Evolutionary conservation across 2,797 vertebrate genomes (phyloP).

Genomic region (Ceyx erithaca): DNA sequence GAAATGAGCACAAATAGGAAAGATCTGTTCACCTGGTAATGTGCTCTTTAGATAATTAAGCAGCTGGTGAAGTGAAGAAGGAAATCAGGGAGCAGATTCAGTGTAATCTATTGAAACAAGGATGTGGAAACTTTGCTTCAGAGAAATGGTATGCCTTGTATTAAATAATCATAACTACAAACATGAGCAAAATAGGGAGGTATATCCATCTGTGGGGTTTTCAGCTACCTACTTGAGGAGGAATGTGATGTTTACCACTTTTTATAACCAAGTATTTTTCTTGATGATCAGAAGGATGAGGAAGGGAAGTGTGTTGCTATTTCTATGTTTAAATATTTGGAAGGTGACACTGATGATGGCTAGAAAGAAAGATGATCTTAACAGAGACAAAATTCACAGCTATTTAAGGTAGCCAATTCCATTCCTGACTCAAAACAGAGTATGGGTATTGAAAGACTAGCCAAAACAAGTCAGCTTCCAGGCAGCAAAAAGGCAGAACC

Average conservation of each 20-base stretch:
- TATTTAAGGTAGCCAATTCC: not conserved
- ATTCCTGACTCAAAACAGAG: not conserved
- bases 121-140: constrained; percentile 3
- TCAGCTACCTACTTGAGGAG: not conserved
- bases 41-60: not conserved
- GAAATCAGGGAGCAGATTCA: not conserved
- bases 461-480: not conserved
- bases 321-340: constrained; percentile 57
- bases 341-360: not conserved
- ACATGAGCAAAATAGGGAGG: not conserved
- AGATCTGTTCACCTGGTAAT: not conserved
- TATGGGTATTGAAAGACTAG: not conserved
- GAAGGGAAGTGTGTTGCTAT: constrained; percentile 5
- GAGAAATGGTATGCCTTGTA: not conserved
- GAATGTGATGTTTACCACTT: constrained; percentile 45
- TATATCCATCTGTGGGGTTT: not conserved
- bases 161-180: not conserved
- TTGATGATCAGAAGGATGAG: not conserved
- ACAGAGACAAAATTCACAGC: constrained; percentile 19
- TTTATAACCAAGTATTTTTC: constrained; percentile 13
- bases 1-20: not conserved
- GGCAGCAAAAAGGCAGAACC: not conserved
- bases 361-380: constrained; percentile 16
- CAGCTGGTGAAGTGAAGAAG: not conserved
- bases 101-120: not conserved